Evolutionary conservation across 2,113 vertebrate genomes (phyloP).

Genomic region (Rhynchomys soricoides): DNA sequence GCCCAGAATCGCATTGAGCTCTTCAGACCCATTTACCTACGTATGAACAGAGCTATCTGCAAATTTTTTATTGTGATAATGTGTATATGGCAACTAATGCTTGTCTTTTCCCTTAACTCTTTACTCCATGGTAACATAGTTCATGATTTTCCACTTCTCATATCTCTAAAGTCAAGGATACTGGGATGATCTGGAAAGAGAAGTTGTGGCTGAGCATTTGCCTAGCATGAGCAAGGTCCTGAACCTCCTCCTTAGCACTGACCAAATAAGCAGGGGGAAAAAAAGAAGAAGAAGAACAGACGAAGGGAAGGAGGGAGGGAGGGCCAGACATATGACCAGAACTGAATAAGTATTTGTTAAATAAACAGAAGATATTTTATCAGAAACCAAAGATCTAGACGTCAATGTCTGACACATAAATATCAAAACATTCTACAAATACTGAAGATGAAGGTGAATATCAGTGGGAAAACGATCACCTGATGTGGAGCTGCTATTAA

Average conservation of each 20-base stretch:
- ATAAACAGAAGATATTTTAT: background rate
- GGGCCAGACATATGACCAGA: no score
- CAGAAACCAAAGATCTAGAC: slow-evolving; percentile 14
- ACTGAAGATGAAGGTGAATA: slow-evolving; percentile 28
- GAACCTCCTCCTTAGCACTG: background rate
- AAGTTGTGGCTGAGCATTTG: background rate
- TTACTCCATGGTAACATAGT: background rate
- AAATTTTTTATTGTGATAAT: background rate
- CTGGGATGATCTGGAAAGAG: background rate
- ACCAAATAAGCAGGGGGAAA: background rate
- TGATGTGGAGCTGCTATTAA: background rate
- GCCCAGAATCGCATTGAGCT: background rate
- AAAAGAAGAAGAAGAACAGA: rapidly evolving
- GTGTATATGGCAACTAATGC: background rate
- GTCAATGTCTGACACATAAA: background rate
- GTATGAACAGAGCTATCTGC: background rate
- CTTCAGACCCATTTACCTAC: background rate
- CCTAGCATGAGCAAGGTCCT: background rate
- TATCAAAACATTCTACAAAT: background rate
- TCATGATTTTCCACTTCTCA: background rate
- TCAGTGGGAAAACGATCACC: background rate
- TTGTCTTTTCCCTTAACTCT: background rate
- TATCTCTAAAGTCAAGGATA: background rate
- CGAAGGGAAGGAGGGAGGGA: background rate
- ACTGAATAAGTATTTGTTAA: background rate